A percentile compares a stretch with the other conserved stretches of the same genome.
Evolutionary conservation across 2,113 vertebrate species (phyloP).

Genomic region (Pomatostomus ruficeps): DNA sequence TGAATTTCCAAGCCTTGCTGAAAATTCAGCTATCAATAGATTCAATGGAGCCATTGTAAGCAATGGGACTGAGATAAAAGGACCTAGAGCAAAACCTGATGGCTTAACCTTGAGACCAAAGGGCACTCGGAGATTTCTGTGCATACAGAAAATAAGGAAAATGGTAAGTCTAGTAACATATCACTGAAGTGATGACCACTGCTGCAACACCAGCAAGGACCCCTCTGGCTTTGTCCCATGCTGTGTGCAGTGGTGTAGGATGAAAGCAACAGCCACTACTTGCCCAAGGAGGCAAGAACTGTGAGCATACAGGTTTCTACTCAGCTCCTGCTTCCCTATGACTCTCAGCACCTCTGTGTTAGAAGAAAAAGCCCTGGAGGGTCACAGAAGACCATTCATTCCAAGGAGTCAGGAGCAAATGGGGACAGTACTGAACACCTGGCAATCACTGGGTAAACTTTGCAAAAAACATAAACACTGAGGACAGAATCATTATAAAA

Average conservation of each 20-base stretch:
- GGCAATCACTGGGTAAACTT: background rate
- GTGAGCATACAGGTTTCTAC: background rate
- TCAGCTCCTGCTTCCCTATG: background rate
- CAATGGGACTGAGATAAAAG: background rate
- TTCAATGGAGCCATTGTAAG: background rate
- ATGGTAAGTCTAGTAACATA: background rate
- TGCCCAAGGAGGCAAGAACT: background rate
- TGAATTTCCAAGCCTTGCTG: background rate
- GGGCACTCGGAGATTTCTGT: background rate
- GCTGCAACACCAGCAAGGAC: background rate
- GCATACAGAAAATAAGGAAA: background rate
- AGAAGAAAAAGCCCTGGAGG: background rate
- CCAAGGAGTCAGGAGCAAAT: background rate
- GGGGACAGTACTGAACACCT: background rate
- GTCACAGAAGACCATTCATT: background rate
- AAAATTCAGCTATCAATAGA: background rate
- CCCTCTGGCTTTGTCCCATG: background rate
- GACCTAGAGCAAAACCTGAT: background rate
- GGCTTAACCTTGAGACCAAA: background rate
- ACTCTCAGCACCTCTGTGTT: background rate
- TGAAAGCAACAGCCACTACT: background rate
- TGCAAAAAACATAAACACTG: background rate
- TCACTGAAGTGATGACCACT: background rate
- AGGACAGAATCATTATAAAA: background rate
- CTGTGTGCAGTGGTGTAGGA: background rate